Percentiles rank a stretch among this genome's conserved stretches.
Conservation (phyloP, 2,797 vertebrate genomes). For the Thripadectes ignobilis region DNA sequence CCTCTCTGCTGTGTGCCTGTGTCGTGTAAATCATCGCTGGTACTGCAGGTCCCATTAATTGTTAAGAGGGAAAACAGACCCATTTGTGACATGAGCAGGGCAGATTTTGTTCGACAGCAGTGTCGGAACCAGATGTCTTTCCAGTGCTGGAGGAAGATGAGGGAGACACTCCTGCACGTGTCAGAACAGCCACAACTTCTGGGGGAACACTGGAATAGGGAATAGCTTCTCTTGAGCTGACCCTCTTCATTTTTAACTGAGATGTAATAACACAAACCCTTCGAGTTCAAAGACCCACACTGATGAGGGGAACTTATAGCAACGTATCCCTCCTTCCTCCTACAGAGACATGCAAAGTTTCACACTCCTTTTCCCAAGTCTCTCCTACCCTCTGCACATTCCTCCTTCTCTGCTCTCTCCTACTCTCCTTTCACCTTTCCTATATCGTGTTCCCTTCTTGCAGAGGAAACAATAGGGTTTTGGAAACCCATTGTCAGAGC, state of each 20-base stretch:
- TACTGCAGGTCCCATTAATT: accelerated
- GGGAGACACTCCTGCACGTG: accelerated
- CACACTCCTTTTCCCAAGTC: accelerated
- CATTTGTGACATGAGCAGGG: not conserved
- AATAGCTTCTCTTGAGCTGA: not conserved
- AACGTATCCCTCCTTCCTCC: not conserved
- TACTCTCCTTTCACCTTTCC: not conserved
- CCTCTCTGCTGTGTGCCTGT: not conserved
- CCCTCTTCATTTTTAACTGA: not conserved
- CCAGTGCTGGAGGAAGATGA: not conserved
- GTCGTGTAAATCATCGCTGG: accelerated
- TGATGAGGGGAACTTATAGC: not conserved
- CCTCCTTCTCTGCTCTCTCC: not conserved
- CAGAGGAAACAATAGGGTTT: not conserved
- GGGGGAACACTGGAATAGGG: not conserved
- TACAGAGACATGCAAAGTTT: accelerated
- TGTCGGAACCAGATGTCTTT: not conserved
- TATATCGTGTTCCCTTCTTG: not conserved
- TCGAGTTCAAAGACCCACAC: not conserved
- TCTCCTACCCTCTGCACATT: not conserved
- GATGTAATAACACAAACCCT: not conserved
- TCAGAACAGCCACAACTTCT: accelerated
- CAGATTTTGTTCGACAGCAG: not conserved
- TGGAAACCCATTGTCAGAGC: not conserved
- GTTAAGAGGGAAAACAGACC: not conserved